Evolutionary conservation across 2,797 vertebrate species (phyloP), one percentile per base, ranked within the genome.

Genomic region (Tragelaphus eurycerus): DNA sequence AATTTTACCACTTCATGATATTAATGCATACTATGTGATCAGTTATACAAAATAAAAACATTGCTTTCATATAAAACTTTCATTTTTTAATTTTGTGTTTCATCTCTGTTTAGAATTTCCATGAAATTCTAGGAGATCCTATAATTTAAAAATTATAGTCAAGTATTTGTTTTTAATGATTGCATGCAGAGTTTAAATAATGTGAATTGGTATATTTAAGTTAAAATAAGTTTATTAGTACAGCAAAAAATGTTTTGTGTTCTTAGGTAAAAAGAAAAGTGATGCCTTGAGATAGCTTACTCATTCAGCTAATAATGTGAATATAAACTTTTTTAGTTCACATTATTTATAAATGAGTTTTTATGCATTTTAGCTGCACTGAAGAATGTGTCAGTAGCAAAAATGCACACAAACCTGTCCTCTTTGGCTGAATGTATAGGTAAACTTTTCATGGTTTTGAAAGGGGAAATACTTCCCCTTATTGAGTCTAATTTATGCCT

Each of bases 401-500:
- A 97, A 89, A 89, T 52, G 43, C n/a, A 38, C 79, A 78, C 14
- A 71, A 12, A 82, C 50, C 31, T 97, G 52, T 79, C 74, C n/a
- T 96, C 21, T 82, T 79, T 84, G 29, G 81, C 81, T 86, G 54
- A 84, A 25, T 92, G 6, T 78, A 67, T 74, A 87, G 81, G 19
- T 59, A 96, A 97, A 93, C 25, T 88, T 93, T 46, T 85, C 9
- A 52, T 93, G 38, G 27, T 94, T 93, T 96, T 95, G 43, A 84
- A 93, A 93, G 67, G 43, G 48, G 78, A 89, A 96, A 34, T 86
- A 87, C 59, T 96, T 96, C 12, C 38, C 11, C 1, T 87, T 87
- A 90, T 81, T 90, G 31, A 85, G 21, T 95, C 31, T 91, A 29
- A 84, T 93, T 59, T 86, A 83, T 83, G 43, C 29, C 57, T 96